Evolutionary conservation across 2,888 invertebrate genomes (phyloP).

Genomic region (Malthinus flaveolus): DNA sequence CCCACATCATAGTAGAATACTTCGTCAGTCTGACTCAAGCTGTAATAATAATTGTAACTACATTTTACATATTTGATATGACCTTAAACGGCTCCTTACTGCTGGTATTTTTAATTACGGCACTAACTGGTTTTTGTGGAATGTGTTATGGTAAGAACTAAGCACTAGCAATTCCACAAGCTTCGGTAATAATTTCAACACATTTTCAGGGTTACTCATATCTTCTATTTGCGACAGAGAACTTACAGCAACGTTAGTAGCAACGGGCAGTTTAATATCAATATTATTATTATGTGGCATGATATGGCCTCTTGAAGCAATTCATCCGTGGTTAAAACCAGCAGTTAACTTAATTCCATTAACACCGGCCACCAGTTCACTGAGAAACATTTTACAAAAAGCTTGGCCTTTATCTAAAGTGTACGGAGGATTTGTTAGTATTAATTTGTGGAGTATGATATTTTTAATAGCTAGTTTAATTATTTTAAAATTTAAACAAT

Average conservation of each 20-base stretch:
- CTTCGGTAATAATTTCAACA: not conserved
- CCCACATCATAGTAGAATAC: slow-evolving; percentile 7
- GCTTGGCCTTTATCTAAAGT: slow-evolving; percentile 80
- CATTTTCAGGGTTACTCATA: slow-evolving; percentile 82
- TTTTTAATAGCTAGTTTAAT: slow-evolving; percentile 75
- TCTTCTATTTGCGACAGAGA: slow-evolving; percentile 80
- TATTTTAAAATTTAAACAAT: slow-evolving; percentile 79
- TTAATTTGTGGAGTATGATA: slow-evolving; percentile 76
- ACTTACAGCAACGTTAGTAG: slow-evolving; percentile 81
- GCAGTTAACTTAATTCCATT: slow-evolving; percentile 78
- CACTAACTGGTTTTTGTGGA: slow-evolving; percentile 87
- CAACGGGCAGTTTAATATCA: slow-evolving; percentile 83
- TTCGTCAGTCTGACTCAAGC: slow-evolving; percentile 42
- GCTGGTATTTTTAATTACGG: slow-evolving; percentile 73
- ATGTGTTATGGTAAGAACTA: slow-evolving; percentile 80
- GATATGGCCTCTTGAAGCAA: slow-evolving; percentile 94
- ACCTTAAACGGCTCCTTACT: slow-evolving; percentile 76
- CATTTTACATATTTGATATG: slow-evolving; percentile 76
- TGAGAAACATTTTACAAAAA: slow-evolving; percentile 81
- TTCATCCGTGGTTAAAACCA: slow-evolving; percentile 68
- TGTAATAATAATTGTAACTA: slow-evolving; percentile 74
- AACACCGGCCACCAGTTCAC: slow-evolving; percentile 85
- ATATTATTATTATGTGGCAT: slow-evolving; percentile 87
- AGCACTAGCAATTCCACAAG: not conserved
- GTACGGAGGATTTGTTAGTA: slow-evolving; percentile 80